These are phyloP conservation scores for Oscheius onirici DNA, from an alignment of 2,888 invertebrate species.

Conservation along the genomic window DNA sequence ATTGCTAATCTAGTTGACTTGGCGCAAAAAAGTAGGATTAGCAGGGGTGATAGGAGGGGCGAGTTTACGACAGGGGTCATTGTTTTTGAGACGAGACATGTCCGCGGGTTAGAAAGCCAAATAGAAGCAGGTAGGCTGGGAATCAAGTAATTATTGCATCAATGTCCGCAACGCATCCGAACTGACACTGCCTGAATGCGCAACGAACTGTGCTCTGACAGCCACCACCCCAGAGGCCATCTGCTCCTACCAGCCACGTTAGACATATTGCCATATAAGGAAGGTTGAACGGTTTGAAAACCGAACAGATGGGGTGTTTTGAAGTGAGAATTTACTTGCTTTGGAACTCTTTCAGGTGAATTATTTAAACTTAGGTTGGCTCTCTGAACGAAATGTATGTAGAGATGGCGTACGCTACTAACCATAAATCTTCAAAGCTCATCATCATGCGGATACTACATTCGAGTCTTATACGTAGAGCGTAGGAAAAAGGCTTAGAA, in stretches of 20 bases:
- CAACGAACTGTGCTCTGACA: slow-evolving; percentile 31
- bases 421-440: too few relatives aligned
- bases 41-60: slow-evolving; percentile 8
- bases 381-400: too few relatives aligned
- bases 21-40: slow-evolving; percentile 22
- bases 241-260: slow-evolving; percentile 13
- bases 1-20: slow-evolving; percentile 25
- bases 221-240: slow-evolving; percentile 23
- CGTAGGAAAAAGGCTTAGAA: too few relatives aligned
- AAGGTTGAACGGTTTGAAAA: background rate
- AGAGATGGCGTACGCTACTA: too few relatives aligned
- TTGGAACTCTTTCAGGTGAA: too few relatives aligned
- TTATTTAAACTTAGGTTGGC: too few relatives aligned
- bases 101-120: background rate
- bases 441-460: too few relatives aligned
- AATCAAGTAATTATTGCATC: slow-evolving; percentile 25
- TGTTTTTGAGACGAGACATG: slow-evolving; percentile 2
- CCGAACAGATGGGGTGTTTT: background rate
- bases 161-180: slow-evolving; percentile 29
- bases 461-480: too few relatives aligned
- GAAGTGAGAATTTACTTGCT: background rate
- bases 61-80: slow-evolving; percentile 3
- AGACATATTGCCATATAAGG: slow-evolving; percentile 7
- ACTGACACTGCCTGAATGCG: slow-evolving; percentile 30
- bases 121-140: background rate